Evolutionary conservation across 2,113 vertebrate genomes (phyloP).

Genomic region (Lathamus discolor): DNA sequence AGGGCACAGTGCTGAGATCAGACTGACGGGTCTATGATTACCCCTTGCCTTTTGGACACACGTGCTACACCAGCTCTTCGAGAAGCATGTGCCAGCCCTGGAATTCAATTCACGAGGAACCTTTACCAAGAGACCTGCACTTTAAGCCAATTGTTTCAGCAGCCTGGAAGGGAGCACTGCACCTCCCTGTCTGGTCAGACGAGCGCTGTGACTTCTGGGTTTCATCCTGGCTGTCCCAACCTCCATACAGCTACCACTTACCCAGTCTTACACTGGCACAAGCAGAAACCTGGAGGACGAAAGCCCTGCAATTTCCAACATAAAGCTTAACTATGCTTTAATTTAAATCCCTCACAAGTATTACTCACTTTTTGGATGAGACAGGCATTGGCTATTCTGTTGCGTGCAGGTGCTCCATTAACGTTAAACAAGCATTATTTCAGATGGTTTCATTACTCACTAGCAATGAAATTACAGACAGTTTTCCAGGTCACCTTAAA

Average conservation of each 20-base stretch:
- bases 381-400: not conserved
- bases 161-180: not conserved
- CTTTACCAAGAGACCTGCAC: not conserved
- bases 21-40: not conserved
- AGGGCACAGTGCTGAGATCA: not conserved
- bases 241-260: not conserved
- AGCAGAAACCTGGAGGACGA: not conserved
- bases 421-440: slow-evolving; percentile 3
- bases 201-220: not conserved
- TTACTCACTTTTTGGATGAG: not conserved
- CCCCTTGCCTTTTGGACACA: not conserved
- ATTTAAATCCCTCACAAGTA: not conserved
- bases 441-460: not conserved
- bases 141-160: not conserved
- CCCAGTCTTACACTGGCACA: not conserved
- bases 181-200: not conserved
- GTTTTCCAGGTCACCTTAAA: not conserved
- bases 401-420: not conserved
- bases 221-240: not conserved
- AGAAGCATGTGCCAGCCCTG: not conserved
- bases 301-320: not conserved
- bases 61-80: not conserved
- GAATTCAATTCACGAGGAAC: not conserved
- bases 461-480: not conserved
- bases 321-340: not conserved